Evolutionary conservation across 2,797 vertebrate species (phyloP), one percentile per base, ranked within the genome.

Genomic region (Streptopelia turtur): DNA sequence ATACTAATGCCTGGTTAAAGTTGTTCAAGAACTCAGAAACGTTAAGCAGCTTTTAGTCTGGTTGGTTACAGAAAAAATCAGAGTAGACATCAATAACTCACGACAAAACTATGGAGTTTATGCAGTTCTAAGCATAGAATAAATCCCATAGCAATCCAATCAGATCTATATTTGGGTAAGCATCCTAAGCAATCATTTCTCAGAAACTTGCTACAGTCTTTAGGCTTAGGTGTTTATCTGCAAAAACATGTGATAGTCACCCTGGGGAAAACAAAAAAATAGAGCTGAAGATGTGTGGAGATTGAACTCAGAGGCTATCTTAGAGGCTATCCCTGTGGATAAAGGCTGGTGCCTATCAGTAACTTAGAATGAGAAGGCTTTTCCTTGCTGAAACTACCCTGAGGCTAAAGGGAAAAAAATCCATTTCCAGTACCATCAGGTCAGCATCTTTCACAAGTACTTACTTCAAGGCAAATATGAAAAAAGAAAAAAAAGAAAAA

Each of bases 381-480:
- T 75, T 89, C 30, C 17, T 66, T 89, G 16, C 25, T 91, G 55
- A 63, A 92, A 72, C 27, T 72, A 33, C 28, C 76, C 39, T n/a
- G 14, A 52, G 25, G 3, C 13, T 68, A 71, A 76, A 61, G 13
- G 24, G 13, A 45, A 70, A 64, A 77, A 28, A 33, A 16, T 47
- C 39, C 28, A 8, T 28, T 22, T 90, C 45, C 30, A 41, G 17
- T 25, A 76, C 15, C 22, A 22, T 30, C 87, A 87, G 9, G 9
- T 4, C 55, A 61, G 9, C 8, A 39, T 72, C 22, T 82, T 90
- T 86, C 69, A 79, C 50, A 81, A 43, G 28, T 41, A 72, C 53
- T 74, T 76, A 79, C 39, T 85, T 91, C 31, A 86, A 84, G 20
- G 11, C 1, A 90, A 61, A 72, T 27, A 9, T 70, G 2, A 7